Evolutionary conservation across 2,888 invertebrate genomes (phyloP).

Genomic region (Perithous albicinctus): DNA sequence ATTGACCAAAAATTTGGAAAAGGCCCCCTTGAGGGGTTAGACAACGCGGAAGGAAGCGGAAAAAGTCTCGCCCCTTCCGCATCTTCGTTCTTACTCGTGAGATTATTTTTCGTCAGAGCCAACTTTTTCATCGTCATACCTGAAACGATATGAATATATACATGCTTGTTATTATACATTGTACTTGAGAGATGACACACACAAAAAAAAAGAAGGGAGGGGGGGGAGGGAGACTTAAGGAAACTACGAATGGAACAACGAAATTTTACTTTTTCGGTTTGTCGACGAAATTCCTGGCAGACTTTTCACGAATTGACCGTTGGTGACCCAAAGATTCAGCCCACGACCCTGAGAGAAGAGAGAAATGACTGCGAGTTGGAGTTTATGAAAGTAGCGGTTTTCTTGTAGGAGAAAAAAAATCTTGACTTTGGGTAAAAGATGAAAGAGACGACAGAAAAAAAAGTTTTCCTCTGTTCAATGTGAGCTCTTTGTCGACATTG

Average conservation of each 20-base stretch:
- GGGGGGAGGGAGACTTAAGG: constrained; percentile 26
- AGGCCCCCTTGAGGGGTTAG: constrained; percentile 47
- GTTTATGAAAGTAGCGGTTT: constrained; percentile 37
- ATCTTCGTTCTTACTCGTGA: constrained; percentile 32
- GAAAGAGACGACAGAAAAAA: constrained; percentile 4
- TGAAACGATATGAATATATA: not conserved
- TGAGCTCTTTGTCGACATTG: constrained; percentile 24
- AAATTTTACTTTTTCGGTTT: constrained; percentile 50
- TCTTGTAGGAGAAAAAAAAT: too few relatives aligned
- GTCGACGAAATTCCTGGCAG: constrained; percentile 24
- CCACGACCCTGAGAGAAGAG: not conserved
- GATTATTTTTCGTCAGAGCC: constrained; percentile 52
- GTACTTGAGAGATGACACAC: too few relatives aligned
- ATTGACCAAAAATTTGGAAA: constrained; percentile 63
- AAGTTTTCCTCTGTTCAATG: constrained; percentile 1
- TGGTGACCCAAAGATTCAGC: constrained; percentile 63
- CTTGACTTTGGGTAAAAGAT: not conserved
- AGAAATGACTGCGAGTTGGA: not conserved
- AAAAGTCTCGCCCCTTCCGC: not conserved
- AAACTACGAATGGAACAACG: constrained; percentile 22
- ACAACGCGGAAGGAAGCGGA: constrained; percentile 50
- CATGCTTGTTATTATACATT: constrained; percentile 10
- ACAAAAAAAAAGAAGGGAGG: too few relatives aligned
- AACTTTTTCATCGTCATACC: constrained; percentile 34
- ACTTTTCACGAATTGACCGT: constrained; percentile 61